phyloP scores from a whole-genome alignment of 2,797 vertebrate species.

The Synaphobranchus kaupii region DNA sequence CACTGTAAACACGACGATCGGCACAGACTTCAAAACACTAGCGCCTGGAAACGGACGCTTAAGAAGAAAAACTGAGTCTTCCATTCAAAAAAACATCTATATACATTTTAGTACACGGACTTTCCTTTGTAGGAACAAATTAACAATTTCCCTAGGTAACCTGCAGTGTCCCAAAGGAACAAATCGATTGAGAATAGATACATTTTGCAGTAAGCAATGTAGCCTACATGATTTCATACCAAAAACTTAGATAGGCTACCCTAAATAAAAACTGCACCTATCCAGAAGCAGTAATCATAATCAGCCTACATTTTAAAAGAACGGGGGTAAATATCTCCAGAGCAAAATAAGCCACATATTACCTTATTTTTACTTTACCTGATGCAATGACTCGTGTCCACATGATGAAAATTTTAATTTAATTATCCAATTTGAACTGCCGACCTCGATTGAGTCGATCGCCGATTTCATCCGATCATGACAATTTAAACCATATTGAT shows the following conservation, averaged over 20 bases:
- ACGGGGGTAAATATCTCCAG: background rate
- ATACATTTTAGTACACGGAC: background rate
- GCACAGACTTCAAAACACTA: background rate
- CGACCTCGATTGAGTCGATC: slow-evolving; percentile 2
- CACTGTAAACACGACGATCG: background rate
- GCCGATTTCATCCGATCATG: background rate
- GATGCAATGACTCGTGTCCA: slow-evolving; percentile 28
- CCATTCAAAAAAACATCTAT: background rate
- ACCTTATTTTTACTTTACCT: slow-evolving; percentile 24
- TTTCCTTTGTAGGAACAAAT: background rate
- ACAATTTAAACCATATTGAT: slow-evolving; percentile 21
- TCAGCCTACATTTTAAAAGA: background rate
- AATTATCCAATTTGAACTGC: slow-evolving; percentile 23
- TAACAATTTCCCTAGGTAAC: background rate
- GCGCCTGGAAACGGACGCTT: background rate
- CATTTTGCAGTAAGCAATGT: background rate
- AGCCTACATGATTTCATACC: background rate
- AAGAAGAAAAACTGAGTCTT: background rate
- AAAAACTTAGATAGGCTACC: background rate
- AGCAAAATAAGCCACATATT: background rate
- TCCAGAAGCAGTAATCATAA: no score
- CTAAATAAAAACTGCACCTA: background rate
- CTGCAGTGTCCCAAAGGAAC: background rate
- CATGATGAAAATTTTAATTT: background rate
- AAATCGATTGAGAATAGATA: background rate